phyloP scores from a whole-genome alignment of 2,113 vertebrate genomes.

The Bubo scandiacus region DNA sequence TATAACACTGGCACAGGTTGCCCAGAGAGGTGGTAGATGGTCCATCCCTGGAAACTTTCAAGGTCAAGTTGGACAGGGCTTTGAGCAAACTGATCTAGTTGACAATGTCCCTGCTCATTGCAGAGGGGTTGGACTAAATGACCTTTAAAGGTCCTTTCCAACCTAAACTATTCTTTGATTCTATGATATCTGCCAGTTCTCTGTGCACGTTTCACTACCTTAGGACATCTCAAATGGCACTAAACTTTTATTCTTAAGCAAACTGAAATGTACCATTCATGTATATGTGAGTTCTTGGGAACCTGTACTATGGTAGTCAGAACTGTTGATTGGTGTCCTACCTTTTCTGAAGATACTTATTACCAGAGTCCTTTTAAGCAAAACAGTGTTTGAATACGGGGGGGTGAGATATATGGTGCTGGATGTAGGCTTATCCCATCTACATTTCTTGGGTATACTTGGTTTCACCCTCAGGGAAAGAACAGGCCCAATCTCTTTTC shows the following conservation, averaged over 20 bases:
- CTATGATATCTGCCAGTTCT: neutral
- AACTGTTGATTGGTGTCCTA: neutral
- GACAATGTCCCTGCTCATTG: neutral
- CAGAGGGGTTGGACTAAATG: neutral
- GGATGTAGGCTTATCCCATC: neutral
- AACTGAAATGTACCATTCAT: neutral
- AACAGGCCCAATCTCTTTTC: neutral
- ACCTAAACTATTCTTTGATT: neutral
- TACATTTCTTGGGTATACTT: neutral
- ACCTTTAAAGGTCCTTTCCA: neutral
- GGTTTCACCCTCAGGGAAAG: neutral
- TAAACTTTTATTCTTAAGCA: neutral
- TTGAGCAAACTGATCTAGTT: neutral
- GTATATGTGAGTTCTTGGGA: neutral
- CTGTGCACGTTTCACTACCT: neutral
- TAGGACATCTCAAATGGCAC: neutral
- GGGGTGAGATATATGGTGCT: neutral
- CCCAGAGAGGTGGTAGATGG: too few species aligned
- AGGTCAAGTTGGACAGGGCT: neutral
- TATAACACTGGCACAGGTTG: too few species aligned
- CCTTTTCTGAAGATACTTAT: neutral
- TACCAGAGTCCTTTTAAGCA: neutral
- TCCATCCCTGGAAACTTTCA: neutral
- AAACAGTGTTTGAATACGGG: neutral
- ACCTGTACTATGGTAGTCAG: neutral